Conservation (phyloP, 2,888 invertebrate species). For the Tigriopus californicus region DNA sequence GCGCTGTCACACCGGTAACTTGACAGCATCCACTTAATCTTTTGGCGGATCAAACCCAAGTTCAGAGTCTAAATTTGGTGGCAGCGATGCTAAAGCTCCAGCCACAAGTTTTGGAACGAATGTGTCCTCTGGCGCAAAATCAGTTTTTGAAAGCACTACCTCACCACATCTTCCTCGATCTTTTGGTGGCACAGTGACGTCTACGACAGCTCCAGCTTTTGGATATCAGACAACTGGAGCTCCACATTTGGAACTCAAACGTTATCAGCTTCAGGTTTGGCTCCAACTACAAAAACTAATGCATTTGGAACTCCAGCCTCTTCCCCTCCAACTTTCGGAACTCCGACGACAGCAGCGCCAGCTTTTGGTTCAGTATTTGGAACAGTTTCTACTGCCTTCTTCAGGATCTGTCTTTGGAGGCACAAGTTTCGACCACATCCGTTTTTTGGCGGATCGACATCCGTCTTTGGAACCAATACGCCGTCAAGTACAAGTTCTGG, state of each 20-base stretch:
- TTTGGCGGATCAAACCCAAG: neutral
- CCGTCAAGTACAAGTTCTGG: conserved; percentile 7
- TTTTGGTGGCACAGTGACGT: conserved; percentile 16
- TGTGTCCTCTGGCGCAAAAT: neutral
- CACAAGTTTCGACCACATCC: neutral
- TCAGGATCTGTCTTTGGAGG: conserved; percentile 10
- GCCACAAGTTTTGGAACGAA: neutral
- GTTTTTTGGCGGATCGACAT: conserved; percentile 1
- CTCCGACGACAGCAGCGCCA: neutral
- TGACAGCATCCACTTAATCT: neutral
- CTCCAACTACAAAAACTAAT: neutral
- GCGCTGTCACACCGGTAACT: neutral
- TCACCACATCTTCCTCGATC: neutral
- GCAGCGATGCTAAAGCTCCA: neutral
- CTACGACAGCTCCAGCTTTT: conserved; percentile 15
- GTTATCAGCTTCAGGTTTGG: neutral
- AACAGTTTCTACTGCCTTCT: neutral
- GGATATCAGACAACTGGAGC: no score
- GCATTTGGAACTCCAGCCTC: neutral
- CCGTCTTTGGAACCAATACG: conserved; percentile 16
- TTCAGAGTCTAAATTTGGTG: neutral
- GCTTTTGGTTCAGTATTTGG: neutral
- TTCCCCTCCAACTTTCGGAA: neutral
- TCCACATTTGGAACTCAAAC: no score
- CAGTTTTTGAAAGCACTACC: neutral